Conservation (phyloP, 2,797 vertebrate species). For the Coreius guichenoti region DNA sequence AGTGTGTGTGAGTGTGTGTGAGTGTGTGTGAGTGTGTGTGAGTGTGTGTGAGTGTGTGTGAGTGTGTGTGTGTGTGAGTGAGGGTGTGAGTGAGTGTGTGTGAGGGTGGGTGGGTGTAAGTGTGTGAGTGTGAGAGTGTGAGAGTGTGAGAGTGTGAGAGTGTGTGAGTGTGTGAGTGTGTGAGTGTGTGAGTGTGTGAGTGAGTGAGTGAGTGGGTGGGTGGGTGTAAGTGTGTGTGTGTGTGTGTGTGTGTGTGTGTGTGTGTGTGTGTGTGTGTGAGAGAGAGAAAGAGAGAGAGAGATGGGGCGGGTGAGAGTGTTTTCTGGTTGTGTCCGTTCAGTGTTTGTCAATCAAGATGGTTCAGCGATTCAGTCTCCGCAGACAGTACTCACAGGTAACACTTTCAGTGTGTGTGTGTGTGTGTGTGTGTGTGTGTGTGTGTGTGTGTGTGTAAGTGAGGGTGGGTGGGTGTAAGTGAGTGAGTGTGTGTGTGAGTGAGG, state of each 20-base stretch:
- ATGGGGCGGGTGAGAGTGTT: conserved; percentile 52
- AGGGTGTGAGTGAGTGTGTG: no score
- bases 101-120: no score
- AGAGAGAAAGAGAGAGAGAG: conserved; percentile 35
- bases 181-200: no score
- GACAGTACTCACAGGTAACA: conserved; percentile 95
- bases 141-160: no score
- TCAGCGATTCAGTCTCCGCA: conserved; percentile 91
- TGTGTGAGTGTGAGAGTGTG: no score
- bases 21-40: no score
- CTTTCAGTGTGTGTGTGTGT: conserved; percentile 22
- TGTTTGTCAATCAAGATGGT: conserved; percentile 84
- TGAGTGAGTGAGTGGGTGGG: background rate
- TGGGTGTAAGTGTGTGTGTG: conserved; percentile 6
- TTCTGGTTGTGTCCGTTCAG: conserved; percentile 59
- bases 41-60: no score
- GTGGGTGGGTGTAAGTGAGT: background rate
- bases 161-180: no score
- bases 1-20: no score
- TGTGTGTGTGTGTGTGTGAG: conserved; percentile 4
- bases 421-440: conserved; percentile 18
- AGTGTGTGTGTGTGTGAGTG: no score
- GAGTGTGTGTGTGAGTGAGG: no score
- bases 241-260: background rate
- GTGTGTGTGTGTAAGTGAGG: background rate